Base-by-base conservation (phyloP, 2,113 vertebrate species). In the Pluvialis apricaria region DNA sequence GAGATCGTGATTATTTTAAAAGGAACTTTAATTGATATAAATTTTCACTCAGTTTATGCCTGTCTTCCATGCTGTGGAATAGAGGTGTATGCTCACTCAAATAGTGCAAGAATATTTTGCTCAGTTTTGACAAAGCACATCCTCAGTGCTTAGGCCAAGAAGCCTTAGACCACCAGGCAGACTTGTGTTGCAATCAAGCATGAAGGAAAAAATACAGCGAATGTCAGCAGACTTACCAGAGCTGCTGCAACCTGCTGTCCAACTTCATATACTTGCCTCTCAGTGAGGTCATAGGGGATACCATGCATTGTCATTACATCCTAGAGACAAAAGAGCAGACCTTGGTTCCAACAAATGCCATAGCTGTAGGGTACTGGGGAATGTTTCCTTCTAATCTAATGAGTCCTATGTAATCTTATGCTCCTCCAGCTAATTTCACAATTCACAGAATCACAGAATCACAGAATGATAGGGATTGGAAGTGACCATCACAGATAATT, bases 201-300 rank as follows among this genome's bases (percentile, higher is more conserved):
- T 61, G 64, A 69, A 61, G 24, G 28, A 32, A 91, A 88, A 86
- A 72, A 55, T 6, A 6, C 16, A 75, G 72, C 2, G 9, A 86
- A 34, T 9, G 4, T 57, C 13, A 81, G 44, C 19, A 80, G 18
- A 93, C 97, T 98, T 98, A 98, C 98, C 98, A 98, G 90, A 86
- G 98, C 98, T 85, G 91, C 88, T 82, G 97, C 97, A 89, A 98
- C 95, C 66, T 98, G 98, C 68, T 93, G 96, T 42, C 97, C 98
- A n/a, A 98, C 73, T 76, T 97, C 95, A 91, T 98, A 98, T 1
- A 98, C 93, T 80, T 98, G 98, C 60, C 95, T 97, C 95, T 98
- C 98, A 38, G 98, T 98, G 65, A 98, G 87, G 47, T 98, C 98
- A 55, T 95, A 98, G 7, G 97, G 97, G 32, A 98, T 55, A 47